Evolutionary conservation across 2,797 vertebrate species (phyloP).

Genomic region (Scomberomorus guttatus): DNA sequence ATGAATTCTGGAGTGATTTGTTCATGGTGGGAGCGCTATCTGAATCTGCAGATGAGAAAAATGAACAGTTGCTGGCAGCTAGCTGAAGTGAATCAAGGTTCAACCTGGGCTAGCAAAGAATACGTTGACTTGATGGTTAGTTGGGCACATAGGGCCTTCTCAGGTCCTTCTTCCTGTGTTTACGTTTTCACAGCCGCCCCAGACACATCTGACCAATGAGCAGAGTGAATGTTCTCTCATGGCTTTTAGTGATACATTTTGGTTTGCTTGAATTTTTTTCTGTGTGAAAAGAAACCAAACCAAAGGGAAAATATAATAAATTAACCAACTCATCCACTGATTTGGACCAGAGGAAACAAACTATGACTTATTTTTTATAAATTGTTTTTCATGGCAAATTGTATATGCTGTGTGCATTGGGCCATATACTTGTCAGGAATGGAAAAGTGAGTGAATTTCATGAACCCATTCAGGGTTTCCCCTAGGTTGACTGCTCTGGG

Average conservation of each 20-base stretch:
- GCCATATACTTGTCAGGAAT: constrained; percentile 6
- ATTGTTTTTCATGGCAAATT: background rate
- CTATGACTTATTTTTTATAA: background rate
- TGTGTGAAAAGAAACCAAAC: too few species aligned
- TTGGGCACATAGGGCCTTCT: background rate
- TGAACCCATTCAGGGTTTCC: background rate
- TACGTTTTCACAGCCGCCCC: background rate
- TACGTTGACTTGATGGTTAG: background rate
- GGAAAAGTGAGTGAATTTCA: constrained; percentile 34
- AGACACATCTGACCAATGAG: background rate
- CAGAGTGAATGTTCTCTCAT: background rate
- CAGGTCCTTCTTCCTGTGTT: background rate
- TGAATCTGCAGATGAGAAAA: background rate
- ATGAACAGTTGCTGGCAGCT: background rate
- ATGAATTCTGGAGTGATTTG: background rate
- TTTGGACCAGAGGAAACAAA: too few species aligned
- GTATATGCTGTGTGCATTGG: background rate
- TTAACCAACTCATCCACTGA: background rate
- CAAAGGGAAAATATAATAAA: too few species aligned
- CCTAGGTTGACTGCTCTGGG: too few species aligned
- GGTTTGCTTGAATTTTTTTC: too few species aligned
- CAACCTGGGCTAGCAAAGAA: background rate
- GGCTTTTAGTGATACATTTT: too few species aligned
- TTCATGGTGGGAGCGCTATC: background rate
- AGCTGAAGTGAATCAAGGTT: background rate